These are phyloP conservation scores for Bambusicola thoracicus DNA, from an alignment of 2,113 vertebrate genomes.

Conservation along the genomic window DNA sequence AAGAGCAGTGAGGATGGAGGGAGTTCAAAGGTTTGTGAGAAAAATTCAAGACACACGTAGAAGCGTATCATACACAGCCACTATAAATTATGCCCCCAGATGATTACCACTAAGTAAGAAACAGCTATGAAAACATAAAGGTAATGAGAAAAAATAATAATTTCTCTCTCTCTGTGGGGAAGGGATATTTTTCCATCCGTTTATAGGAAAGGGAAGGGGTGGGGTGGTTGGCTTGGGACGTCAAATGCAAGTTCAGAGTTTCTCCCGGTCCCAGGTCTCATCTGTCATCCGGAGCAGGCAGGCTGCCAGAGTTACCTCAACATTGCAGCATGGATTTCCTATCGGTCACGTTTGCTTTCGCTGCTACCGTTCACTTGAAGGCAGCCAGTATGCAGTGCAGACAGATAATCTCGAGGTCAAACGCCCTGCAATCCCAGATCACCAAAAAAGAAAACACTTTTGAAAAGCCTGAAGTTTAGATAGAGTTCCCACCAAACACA, in stretches of 20 bases:
- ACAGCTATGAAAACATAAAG: conserved; percentile 61
- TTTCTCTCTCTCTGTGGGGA: conserved; percentile 29
- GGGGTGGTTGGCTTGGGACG: neutral
- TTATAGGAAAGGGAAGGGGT: neutral
- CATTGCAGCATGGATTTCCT: neutral
- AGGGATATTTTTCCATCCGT: conserved; percentile 31
- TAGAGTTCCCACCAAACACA: conserved; percentile 62
- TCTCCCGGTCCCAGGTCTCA: conserved; percentile 45
- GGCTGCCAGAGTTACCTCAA: neutral
- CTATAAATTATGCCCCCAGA: conserved; percentile 32
- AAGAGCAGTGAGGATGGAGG: neutral
- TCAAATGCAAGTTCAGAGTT: conserved; percentile 1
- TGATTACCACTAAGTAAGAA: conserved; percentile 40
- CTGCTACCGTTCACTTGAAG: neutral
- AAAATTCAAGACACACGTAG: conserved; percentile 24
- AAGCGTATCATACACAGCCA: neutral
- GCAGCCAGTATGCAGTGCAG: neutral
- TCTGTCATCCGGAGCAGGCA: conserved; percentile 12
- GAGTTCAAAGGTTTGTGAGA: neutral
- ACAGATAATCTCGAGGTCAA: neutral
- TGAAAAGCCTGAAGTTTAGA: neutral
- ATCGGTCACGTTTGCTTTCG: neutral
- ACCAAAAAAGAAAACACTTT: conserved; percentile 27
- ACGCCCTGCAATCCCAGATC: neutral
- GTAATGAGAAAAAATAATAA: conserved; percentile 49